Evolutionary conservation across 2,113 vertebrate species (phyloP).

Genomic region (Tragelaphus strepsiceros): DNA sequence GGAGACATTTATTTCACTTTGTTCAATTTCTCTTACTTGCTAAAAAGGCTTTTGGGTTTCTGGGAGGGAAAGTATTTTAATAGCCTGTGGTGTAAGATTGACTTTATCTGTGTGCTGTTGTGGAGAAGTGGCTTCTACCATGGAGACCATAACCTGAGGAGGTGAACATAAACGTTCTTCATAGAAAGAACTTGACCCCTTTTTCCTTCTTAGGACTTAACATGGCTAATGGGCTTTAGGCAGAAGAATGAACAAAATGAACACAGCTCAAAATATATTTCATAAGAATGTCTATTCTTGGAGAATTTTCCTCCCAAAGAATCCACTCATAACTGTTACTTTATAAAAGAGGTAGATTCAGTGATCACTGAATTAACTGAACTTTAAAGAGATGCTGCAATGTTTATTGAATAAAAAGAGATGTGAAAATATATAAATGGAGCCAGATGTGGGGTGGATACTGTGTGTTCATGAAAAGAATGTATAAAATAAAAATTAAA

Average conservation of each 20-base stretch:
- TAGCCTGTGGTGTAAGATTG: background rate
- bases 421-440: background rate
- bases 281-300: background rate
- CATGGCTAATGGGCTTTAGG: background rate
- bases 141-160: background rate
- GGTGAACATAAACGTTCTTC: background rate
- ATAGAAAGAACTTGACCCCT: background rate
- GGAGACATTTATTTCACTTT: conserved; percentile 27
- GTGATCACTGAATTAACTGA: background rate
- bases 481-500: background rate
- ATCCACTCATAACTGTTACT: background rate
- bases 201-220: background rate
- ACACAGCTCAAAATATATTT: background rate
- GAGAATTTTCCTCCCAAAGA: background rate
- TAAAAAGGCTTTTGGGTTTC: background rate
- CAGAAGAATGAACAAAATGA: background rate
- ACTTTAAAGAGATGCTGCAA: background rate
- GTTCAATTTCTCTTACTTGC: background rate
- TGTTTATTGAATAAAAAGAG: background rate
- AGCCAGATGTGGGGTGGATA: background rate
- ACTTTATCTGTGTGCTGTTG: background rate
- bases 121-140: background rate
- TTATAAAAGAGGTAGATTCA: background rate
- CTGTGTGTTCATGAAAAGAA: background rate
- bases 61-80: background rate